phyloP scores from a whole-genome alignment of 2,797 vertebrate species.

The Amblyopsis hoosieri region DNA sequence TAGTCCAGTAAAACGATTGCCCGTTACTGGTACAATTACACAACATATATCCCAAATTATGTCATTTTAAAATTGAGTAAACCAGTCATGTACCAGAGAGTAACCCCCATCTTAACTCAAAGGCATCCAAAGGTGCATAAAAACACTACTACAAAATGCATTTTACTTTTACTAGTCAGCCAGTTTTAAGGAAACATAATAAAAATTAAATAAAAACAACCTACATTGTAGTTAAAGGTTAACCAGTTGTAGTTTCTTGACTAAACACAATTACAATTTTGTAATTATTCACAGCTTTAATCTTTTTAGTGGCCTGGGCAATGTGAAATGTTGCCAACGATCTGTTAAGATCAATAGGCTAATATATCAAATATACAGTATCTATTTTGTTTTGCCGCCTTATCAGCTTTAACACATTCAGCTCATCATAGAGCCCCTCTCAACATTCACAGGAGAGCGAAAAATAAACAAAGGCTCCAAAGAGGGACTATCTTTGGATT shows the following conservation, averaged over 20 bases:
- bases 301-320: conserved; percentile 37
- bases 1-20: conserved; percentile 1
- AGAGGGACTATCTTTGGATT: conserved; percentile 60
- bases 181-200: not conserved
- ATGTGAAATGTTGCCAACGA: conserved; percentile 28
- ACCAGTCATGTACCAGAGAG: conserved; percentile 20
- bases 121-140: conserved; percentile 12
- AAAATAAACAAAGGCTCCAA: conserved; percentile 38
- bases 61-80: conserved; percentile 34
- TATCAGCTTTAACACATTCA: conserved; percentile 20
- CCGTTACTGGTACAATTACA: conserved; percentile 10
- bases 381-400: conserved; percentile 23
- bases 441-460: conserved; percentile 48
- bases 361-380: conserved; percentile 30
- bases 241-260: conserved; percentile 20
- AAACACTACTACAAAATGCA: not conserved
- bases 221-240: conserved; percentile 4
- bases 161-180: conserved; percentile 8
- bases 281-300: conserved; percentile 69
- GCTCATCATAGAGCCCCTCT: conserved; percentile 52
- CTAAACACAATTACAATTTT: conserved; percentile 21
- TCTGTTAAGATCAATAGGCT: conserved; percentile 15
- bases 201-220: conserved; percentile 10
- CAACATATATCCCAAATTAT: conserved; percentile 2
- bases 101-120: conserved; percentile 33